Evolutionary conservation across 2,797 vertebrate species (phyloP), one percentile per base, ranked within the genome.

Genomic region (Trachurus trachurus): DNA sequence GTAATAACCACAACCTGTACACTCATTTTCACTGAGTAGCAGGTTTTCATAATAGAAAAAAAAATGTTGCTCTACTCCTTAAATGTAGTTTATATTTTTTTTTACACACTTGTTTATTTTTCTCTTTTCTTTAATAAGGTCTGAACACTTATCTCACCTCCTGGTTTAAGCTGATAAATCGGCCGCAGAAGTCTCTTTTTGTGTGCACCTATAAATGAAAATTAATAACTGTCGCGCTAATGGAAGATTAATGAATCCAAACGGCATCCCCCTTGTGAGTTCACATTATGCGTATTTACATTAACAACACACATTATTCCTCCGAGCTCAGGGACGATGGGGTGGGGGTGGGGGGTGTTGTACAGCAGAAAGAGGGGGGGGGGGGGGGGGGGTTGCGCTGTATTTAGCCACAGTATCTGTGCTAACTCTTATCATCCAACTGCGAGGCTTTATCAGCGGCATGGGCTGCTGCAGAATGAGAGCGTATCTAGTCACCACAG

Each of bases 211-310:
- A 60, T 71, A 88, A 83, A 82, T 86, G 83, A 83, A 88, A 83
- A 90, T 87, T 80, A 90, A 87, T 90, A 88, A 87, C 54, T 53
- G 80, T 59, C 75, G 15, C 19, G 31, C 78, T 86, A 87, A 92
- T 85, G 84, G 83, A 68, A 92, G 90, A 92, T 89, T 85, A 93
- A 91, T 90, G 88, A 84, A 77, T 86, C 16, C 39, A 19, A 60
- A 47, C 13, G 29, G 34, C 56, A 72, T 6, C 31, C 31, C 31
- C 31, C 31, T 34, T 37, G 82, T 5, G 52, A 72, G 73, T 86
- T 83, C 78, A 73, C 86, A 90, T 73, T 81, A 86, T 77, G 78
- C 87, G 50, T 84, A 87, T 92, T 91, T 90, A 91, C 87, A 85
- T 80, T 69, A 78, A 80, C 89, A 87, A 85, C 84, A 88, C 47